phyloP scores from a whole-genome alignment of 1,140 invertebrate genomes.

The Megathymus violae region DNA sequence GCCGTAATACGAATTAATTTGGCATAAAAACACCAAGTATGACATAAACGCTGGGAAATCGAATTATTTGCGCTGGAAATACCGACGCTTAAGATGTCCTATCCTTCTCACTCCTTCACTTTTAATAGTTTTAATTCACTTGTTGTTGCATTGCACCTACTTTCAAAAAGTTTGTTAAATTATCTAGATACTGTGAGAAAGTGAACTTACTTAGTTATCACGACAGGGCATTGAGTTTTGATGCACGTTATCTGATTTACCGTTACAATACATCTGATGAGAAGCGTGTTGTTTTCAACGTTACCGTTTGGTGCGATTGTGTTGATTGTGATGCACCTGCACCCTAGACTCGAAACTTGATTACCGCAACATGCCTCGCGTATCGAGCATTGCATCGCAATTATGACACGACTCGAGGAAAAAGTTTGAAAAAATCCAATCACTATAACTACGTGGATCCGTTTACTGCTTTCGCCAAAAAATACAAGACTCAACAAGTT shows the following conservation, averaged over 20 bases:
- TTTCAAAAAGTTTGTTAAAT: constrained; percentile 72
- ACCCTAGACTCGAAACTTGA: constrained; percentile 57
- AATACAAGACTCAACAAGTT: constrained; percentile 52
- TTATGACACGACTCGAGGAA: constrained; percentile 53
- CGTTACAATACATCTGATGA: constrained; percentile 57
- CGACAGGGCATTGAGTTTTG: constrained; percentile 48
- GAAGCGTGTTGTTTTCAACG: constrained; percentile 65
- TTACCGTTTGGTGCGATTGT: constrained; percentile 57
- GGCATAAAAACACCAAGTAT: too few species aligned
- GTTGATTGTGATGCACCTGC: constrained; percentile 73
- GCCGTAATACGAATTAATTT: too few species aligned
- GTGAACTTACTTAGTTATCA: constrained; percentile 67
- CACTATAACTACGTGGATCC: constrained; percentile 58
- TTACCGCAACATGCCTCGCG: constrained; percentile 44
- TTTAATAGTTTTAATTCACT: constrained; percentile 36
- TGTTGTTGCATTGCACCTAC: constrained; percentile 60
- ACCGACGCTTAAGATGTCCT: not conserved
- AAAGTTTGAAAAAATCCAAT: constrained; percentile 59
- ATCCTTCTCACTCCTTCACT: constrained; percentile 49
- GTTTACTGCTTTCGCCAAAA: constrained; percentile 45
- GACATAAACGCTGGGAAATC: not conserved
- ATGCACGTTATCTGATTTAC: constrained; percentile 65
- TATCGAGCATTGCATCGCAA: constrained; percentile 50
- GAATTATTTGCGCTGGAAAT: not conserved
- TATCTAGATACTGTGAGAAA: constrained; percentile 74